Evolutionary conservation across 2,113 vertebrate species (phyloP).

Genomic region (Oncorhynchus tshawytscha): DNA sequence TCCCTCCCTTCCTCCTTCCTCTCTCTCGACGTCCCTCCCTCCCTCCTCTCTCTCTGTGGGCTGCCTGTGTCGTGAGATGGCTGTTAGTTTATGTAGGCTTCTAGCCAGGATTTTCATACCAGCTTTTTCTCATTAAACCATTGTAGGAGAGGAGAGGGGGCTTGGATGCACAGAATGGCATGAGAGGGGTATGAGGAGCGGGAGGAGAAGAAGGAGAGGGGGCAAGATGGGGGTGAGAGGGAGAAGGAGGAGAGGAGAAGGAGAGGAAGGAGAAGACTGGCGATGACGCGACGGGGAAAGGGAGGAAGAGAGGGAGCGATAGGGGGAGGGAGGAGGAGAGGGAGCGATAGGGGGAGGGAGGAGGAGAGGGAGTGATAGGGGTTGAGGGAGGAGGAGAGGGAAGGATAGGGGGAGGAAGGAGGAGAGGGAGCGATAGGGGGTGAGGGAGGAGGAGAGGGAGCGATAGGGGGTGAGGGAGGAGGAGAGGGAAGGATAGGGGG

Average conservation of each 20-base stretch:
- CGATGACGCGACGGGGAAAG: too few relatives aligned
- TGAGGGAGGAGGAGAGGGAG: too few relatives aligned
- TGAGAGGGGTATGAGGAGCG: conserved; percentile 43
- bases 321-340: conserved; percentile 36
- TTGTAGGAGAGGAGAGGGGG: conserved; percentile 45
- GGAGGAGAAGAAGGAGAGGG: background rate
- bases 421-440: too few relatives aligned
- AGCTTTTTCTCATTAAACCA: conserved; percentile 89
- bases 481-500: too few relatives aligned
- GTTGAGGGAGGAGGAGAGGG: background rate
- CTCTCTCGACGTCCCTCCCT: background rate
- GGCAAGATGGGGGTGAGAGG: background rate
- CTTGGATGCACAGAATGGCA: conserved; percentile 76
- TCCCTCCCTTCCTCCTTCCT: background rate
- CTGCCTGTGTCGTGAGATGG: conserved; percentile 81
- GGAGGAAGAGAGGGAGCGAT: background rate
- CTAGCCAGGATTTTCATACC: conserved; percentile 81
- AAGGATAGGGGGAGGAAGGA: background rate
- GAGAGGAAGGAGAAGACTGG: background rate
- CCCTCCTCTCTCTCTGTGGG: background rate
- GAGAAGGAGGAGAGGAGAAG: background rate
- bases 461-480: too few relatives aligned
- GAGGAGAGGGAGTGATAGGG: conserved; percentile 24
- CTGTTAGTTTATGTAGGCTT: conserved; percentile 90
- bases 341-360: conserved; percentile 21